Percentiles rank a stretch among this genome's conserved stretches.
These are phyloP conservation scores for Heliangelus exortis DNA, from an alignment of 2,797 vertebrate species.

Conservation along the genomic window DNA sequence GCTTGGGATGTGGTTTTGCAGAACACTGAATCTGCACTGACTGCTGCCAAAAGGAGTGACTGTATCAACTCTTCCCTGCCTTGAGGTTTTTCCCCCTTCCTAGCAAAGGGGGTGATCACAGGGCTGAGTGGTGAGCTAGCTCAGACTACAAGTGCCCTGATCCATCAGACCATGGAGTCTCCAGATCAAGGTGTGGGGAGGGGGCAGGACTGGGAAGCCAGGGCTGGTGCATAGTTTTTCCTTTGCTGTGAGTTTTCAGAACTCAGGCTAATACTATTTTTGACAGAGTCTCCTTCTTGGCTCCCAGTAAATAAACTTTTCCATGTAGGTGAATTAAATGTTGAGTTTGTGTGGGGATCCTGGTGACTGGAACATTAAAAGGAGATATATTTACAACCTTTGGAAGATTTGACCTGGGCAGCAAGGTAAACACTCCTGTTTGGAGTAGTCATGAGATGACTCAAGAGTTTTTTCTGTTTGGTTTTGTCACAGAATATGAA, in stretches of 20 bases:
- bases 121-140: neutral
- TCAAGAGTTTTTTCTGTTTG: neutral
- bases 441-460: neutral
- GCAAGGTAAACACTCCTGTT: neutral
- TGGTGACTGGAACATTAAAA: neutral
- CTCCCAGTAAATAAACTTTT: neutral
- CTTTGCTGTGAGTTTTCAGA: neutral
- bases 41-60: neutral
- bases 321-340: neutral
- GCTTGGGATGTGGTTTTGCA: neutral
- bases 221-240: neutral
- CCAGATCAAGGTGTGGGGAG: rapidly evolving
- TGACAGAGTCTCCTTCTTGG: neutral
- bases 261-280: neutral
- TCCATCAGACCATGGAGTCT: neutral
- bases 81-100: rapidly evolving
- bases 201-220: neutral
- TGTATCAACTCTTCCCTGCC: neutral
- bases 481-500: neutral
- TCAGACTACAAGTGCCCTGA: neutral
- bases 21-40: neutral
- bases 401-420: neutral
- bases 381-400: neutral
- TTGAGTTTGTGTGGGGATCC: neutral
- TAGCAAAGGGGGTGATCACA: neutral